Evolutionary conservation across 2,888 invertebrate species (phyloP).

Genomic region (Chymomyza caudatula): DNA sequence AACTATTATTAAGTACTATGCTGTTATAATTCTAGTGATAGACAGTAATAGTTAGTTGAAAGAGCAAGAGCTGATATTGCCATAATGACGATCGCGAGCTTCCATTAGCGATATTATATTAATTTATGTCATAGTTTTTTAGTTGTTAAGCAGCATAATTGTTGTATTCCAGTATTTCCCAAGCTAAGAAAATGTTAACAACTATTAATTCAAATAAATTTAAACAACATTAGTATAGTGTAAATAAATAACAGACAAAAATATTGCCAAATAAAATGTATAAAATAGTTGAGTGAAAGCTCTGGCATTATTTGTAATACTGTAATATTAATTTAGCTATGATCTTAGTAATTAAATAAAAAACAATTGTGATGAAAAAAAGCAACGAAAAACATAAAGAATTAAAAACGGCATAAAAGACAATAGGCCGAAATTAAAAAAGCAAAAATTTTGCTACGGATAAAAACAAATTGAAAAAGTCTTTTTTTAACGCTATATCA

Average conservation of each 20-base stretch:
- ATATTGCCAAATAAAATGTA: conserved; percentile 24
- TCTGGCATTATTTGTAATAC: not conserved
- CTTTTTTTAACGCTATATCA: not conserved
- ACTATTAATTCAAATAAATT: conserved; percentile 52
- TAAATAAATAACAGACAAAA: not conserved
- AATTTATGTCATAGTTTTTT: conserved; percentile 30
- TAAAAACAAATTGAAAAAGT: conserved; percentile 1
- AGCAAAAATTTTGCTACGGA: conserved; percentile 5
- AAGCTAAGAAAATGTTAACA: not conserved
- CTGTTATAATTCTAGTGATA: conserved; percentile 1
- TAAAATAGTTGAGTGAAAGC: not conserved
- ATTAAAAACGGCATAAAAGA: conserved; percentile 17
- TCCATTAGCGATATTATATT: conserved; percentile 71
- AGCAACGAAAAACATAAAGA: conserved; percentile 26
- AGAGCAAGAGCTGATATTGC: conserved; percentile 44
- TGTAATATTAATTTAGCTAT: conserved; percentile 35
- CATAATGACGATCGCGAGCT: conserved; percentile 65
- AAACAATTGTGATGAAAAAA: conserved; percentile 59
- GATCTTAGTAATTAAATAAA: conserved; percentile 47
- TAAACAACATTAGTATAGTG: conserved; percentile 9
- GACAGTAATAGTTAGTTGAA: not conserved
- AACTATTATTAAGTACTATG: not conserved
- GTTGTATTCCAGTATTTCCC: conserved; percentile 64
- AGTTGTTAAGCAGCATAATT: conserved; percentile 42
- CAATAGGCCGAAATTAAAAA: conserved; percentile 32